A percentile compares a stretch with the other conserved stretches of the same genome.
phyloP scores from a whole-genome alignment of 2,113 vertebrate species.

The Microtus richardsoni region DNA sequence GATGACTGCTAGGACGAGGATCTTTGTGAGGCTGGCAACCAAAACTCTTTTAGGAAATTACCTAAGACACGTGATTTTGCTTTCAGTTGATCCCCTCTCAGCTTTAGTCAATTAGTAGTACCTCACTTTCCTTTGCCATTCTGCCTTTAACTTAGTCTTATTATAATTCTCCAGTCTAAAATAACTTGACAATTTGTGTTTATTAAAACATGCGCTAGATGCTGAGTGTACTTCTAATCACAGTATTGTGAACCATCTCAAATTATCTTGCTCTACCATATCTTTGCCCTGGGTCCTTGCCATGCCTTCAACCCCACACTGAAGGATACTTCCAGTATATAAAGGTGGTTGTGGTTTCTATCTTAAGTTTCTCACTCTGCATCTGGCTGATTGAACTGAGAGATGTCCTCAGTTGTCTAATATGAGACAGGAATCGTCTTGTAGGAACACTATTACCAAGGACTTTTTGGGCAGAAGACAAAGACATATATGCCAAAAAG shows the following conservation, averaged over 20 bases:
- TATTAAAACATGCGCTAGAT: not conserved
- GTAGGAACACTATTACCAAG: not conserved
- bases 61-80: not conserved
- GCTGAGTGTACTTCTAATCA: not conserved
- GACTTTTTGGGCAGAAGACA: not conserved
- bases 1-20: not conserved
- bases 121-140: not conserved
- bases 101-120: not conserved
- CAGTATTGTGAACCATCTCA: not conserved
- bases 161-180: not conserved
- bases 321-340: not conserved
- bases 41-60: conserved; percentile 43
- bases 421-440: not conserved
- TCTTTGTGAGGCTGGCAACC: not conserved
- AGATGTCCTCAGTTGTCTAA: not conserved
- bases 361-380: too few species aligned
- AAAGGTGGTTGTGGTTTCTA: not conserved
- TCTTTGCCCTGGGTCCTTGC: not conserved
- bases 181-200: not conserved
- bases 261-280: not conserved
- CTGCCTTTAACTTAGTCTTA: not conserved
- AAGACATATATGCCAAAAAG: not conserved
- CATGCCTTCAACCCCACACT: not conserved
- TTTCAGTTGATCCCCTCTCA: not conserved
- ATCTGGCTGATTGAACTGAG: not conserved